Percentiles rank a stretch among this genome's conserved stretches.
These are phyloP conservation scores for Amblyopsis rosae DNA, from an alignment of 2,113 vertebrate species.

Conservation along the genomic window DNA sequence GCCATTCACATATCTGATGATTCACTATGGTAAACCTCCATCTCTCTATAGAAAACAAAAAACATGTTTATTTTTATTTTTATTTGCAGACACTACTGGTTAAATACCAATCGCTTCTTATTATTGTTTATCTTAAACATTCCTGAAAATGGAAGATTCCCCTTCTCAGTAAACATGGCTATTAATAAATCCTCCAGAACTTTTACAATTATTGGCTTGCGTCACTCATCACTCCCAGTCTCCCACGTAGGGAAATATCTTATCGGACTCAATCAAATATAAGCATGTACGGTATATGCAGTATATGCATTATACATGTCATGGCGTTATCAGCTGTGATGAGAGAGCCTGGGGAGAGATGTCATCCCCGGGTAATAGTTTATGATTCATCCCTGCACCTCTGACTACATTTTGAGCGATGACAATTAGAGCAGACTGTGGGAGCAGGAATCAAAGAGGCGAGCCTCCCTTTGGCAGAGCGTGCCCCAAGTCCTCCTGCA, in stretches of 20 bases:
- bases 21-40: neutral
- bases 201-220: constrained; percentile 34
- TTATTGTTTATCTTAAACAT: constrained; percentile 35
- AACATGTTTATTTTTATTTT: constrained; percentile 39
- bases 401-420: constrained; percentile 79
- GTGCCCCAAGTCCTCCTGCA: constrained; percentile 55
- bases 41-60: constrained; percentile 12
- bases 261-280: constrained; percentile 27
- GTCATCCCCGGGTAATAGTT: constrained; percentile 71
- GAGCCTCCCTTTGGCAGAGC: constrained; percentile 73
- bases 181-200: constrained; percentile 45
- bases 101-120: constrained; percentile 10
- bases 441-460: constrained; percentile 74
- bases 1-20: neutral
- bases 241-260: constrained; percentile 25
- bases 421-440: constrained; percentile 75
- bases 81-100: constrained; percentile 47
- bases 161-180: constrained; percentile 46
- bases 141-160: constrained; percentile 41
- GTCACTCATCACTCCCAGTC: constrained; percentile 34
- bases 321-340: constrained; percentile 56
- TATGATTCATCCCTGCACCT: constrained; percentile 75
- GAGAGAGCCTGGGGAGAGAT: constrained; percentile 60
- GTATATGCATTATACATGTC: constrained; percentile 64
- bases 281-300: constrained; percentile 13